phyloP scores from a whole-genome alignment of 2,113 vertebrate species.

The Promerops cafer region DNA sequence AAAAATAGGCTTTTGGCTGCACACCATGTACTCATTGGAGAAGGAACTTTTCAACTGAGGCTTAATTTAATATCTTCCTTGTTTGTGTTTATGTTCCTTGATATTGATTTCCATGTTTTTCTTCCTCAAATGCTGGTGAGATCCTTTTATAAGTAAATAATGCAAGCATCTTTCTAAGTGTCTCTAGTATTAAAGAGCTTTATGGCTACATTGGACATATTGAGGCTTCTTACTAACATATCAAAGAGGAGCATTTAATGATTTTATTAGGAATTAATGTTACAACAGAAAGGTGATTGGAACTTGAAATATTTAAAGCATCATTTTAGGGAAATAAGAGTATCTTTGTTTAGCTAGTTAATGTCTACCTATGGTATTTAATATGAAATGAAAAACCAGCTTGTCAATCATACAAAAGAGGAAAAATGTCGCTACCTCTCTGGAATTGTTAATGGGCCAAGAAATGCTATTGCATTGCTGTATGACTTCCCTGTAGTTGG shows the following conservation, averaged over 20 bases:
- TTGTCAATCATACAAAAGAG: not conserved
- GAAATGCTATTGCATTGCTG: not conserved
- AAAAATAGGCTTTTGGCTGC: conserved; percentile 56
- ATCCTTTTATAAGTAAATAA: not conserved
- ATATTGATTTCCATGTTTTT: conserved; percentile 43
- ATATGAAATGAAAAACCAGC: not conserved
- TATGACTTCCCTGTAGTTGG: not conserved
- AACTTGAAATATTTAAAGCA: not conserved
- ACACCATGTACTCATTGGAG: conserved; percentile 33
- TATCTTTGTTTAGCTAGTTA: not conserved
- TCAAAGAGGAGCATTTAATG: not conserved
- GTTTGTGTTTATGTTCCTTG: conserved; percentile 47
- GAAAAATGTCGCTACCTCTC: not conserved
- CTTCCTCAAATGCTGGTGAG: not conserved
- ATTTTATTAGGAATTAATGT: not conserved
- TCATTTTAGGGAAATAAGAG: not conserved
- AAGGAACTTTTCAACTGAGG: conserved; percentile 20
- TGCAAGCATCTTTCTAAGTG: not conserved
- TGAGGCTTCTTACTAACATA: not conserved
- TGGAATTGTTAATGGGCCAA: conserved; percentile 3
- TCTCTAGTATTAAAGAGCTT: not conserved
- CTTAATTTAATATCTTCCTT: conserved; percentile 49
- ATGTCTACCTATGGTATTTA: not conserved
- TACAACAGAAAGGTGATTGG: not conserved
- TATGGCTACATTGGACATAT: not conserved